Percentiles rank a stretch among this genome's conserved stretches.
phyloP scores from a whole-genome alignment of 1,140 invertebrate species.

The Chironomus striatipennis region DNA sequence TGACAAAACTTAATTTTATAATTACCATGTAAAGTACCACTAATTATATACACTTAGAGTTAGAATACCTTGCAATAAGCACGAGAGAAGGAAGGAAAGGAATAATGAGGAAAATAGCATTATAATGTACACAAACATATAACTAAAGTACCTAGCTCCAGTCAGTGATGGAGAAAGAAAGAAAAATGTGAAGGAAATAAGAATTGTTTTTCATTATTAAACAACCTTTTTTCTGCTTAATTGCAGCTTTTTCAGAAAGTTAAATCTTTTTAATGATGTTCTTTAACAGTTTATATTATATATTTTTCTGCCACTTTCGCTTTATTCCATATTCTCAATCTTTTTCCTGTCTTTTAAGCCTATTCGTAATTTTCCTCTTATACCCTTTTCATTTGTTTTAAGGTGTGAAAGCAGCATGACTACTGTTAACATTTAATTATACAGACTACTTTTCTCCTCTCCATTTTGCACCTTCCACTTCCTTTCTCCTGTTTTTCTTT shows the following conservation, averaged over 20 bases:
- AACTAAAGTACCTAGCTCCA: too few species aligned
- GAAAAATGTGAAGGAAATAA: background rate
- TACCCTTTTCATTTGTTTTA: background rate
- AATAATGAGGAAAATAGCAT: too few species aligned
- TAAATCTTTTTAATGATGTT: constrained; percentile 9
- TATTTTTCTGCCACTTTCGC: background rate
- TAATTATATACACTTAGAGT: too few species aligned
- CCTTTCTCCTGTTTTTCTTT: background rate
- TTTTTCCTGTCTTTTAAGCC: background rate
- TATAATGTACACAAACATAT: too few species aligned
- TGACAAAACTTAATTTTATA: too few species aligned
- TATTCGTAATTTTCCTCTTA: background rate
- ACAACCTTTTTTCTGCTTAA: background rate
- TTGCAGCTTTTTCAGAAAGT: background rate
- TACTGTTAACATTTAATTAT: constrained; percentile 4
- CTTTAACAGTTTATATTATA: constrained; percentile 3
- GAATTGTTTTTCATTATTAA: constrained; percentile 1
- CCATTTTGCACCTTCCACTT: background rate
- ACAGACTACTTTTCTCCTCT: background rate
- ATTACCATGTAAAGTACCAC: too few species aligned
- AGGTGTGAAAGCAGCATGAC: constrained; percentile 5
- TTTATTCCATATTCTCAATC: background rate
- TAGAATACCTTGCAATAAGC: too few species aligned
- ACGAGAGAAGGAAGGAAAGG: too few species aligned
- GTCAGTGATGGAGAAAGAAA: background rate